These are phyloP conservation scores for Emesis furor DNA, from an alignment of 2,888 invertebrate genomes.

Conservation along the genomic window DNA sequence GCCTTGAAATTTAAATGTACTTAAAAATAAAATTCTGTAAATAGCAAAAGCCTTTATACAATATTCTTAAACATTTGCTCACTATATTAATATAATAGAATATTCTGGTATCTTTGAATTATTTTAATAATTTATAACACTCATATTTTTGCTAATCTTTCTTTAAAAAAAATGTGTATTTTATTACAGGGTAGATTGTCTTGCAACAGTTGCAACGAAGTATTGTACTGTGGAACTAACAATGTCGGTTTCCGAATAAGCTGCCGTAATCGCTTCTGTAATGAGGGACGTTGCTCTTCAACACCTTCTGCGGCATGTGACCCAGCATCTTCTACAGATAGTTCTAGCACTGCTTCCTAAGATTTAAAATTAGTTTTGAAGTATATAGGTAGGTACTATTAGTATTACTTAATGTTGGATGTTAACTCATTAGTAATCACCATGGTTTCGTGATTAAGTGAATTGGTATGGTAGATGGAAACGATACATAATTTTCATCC, in stretches of 20 bases:
- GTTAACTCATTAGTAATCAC: too few species aligned
- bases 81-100: too few species aligned
- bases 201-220: conserved; percentile 54
- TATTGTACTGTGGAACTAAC: conserved; percentile 49
- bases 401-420: not conserved
- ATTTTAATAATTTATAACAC: too few species aligned
- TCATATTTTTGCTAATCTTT: too few species aligned
- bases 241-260: conserved; percentile 46
- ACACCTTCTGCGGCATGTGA: not conserved
- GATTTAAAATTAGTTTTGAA: not conserved
- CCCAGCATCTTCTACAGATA: not conserved
- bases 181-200: conserved; percentile 27
- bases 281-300: conserved; percentile 32
- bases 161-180: not conserved
- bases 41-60: too few species aligned
- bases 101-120: too few species aligned
- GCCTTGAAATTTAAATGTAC: too few species aligned
- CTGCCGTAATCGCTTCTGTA: conserved; percentile 49
- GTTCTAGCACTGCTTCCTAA: not conserved
- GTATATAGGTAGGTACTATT: not conserved
- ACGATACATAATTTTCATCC: too few species aligned
- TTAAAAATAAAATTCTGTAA: too few species aligned
- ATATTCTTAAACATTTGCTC: too few species aligned
- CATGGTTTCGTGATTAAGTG: too few species aligned
- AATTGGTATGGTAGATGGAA: too few species aligned